Evolutionary conservation across 2,113 vertebrate species (phyloP), one percentile per base, ranked within the genome.

Genomic region (Toxostoma redivivum): DNA sequence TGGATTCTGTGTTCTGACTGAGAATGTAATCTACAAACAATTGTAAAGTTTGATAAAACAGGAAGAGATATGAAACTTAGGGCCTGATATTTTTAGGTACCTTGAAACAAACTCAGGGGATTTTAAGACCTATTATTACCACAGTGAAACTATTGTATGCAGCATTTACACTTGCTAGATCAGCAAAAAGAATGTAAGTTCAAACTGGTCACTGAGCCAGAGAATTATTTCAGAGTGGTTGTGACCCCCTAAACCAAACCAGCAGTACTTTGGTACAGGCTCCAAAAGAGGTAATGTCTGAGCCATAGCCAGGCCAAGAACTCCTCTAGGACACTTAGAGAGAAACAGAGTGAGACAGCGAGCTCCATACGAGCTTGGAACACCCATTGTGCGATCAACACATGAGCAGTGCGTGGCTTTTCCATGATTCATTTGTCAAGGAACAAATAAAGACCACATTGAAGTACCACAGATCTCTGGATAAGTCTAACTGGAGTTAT

Each of bases 341-440:
- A 18, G 42, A 35, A 78, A 47, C 27, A 71, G 37, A 44, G 57
- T 25, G 61, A 67, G 17, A 47, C n/a, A 57, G 8, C 5, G 9
- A 62, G 44, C 33, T 4, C 35, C 14, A 38, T 22, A 33, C 0
- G 3, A 84, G 19, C 45, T 65, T 51, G 33, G 57, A 84, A 64
- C 50, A 65, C 14, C 15, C 51, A n/a, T 1, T 30, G 11, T 17
- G 4, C 0, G 0, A 71, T 31, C 65, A 84, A 15, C 37, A 58
- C 28, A 3, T 7, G 11, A 51, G n/a, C 0, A 25, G 20, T 1
- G 20, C 1, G 38, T 21, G 65, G 37, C 44, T 58, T 58, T 79
- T 38, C 50, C 58, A 65, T 31, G 33, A 51, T 20, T 58, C 16
- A 22, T 51, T 45, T 58, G 22, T 25, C 33, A n/a, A 38, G 37